Percentiles rank a stretch among this genome's conserved stretches.
These are phyloP conservation scores for Orussus abietinus DNA, from an alignment of 1,140 invertebrate species.

Conservation along the genomic window DNA sequence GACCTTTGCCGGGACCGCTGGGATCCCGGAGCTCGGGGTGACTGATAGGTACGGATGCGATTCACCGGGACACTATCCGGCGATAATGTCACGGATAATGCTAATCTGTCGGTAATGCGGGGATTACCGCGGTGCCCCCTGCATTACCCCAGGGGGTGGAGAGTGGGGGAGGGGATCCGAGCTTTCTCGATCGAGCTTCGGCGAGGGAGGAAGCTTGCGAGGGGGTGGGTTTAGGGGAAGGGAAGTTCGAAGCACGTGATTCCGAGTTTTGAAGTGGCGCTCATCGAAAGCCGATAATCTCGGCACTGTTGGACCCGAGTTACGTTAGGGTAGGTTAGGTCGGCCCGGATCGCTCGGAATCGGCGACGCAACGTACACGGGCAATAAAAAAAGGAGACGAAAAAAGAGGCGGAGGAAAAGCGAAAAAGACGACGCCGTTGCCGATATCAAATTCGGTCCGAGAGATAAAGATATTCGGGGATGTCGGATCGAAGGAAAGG, in stretches of 20 bases:
- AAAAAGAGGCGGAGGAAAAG: too few species aligned
- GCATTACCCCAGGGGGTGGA: background rate
- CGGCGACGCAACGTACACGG: too few species aligned
- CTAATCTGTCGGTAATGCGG: background rate
- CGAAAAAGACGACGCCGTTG: too few species aligned
- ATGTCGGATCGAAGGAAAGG: too few species aligned
- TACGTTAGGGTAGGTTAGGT: background rate
- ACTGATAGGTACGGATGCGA: background rate
- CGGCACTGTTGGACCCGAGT: background rate
- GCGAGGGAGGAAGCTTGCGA: background rate
- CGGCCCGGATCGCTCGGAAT: too few species aligned
- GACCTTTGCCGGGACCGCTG: too few species aligned
- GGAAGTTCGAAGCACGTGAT: background rate
- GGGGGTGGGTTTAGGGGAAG: background rate
- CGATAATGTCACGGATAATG: conserved; percentile 1
- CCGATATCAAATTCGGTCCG: too few species aligned
- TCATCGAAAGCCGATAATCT: background rate
- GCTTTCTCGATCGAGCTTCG: too few species aligned
- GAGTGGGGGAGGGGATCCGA: background rate
- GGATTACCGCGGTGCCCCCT: background rate
- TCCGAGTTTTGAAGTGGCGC: background rate
- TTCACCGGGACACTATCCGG: background rate
- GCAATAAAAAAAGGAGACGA: too few species aligned
- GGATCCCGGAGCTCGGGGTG: background rate
- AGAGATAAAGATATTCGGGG: too few species aligned